Evolutionary conservation across 2,888 invertebrate species (phyloP).

Genomic region (Meganola albula): DNA sequence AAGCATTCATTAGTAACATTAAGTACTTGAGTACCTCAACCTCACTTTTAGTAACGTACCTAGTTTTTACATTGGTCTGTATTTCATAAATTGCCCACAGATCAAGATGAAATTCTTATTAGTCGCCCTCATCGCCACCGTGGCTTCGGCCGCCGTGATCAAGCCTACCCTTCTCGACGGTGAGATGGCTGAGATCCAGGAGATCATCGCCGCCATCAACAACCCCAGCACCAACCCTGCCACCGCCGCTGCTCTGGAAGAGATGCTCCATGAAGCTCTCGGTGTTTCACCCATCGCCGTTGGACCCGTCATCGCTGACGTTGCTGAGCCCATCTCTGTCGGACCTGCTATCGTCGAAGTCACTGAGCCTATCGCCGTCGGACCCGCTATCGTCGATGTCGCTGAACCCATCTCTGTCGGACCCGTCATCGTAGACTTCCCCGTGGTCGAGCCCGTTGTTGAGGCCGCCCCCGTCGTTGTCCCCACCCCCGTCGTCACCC

Average conservation of each 20-base stretch:
- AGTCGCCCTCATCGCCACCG: conserved; percentile 47
- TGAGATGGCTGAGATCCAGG: conserved; percentile 32
- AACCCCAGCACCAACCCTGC: conserved; percentile 49
- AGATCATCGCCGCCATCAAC: conserved; percentile 47
- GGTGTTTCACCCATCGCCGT: conserved; percentile 13
- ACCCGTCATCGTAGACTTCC: conserved; percentile 28
- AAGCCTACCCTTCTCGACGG: conserved; percentile 22
- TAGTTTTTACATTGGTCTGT: background rate
- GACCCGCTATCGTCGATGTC: conserved; percentile 17
- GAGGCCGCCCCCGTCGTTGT: conserved; percentile 12
- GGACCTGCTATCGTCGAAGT: conserved; percentile 19
- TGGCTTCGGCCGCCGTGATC: conserved; percentile 40
- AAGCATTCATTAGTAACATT: background rate
- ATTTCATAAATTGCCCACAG: conserved; percentile 18
- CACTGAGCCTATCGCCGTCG: conserved; percentile 17
- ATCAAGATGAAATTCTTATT: conserved; percentile 53
- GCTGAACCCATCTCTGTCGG: conserved; percentile 22
- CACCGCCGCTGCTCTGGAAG: conserved; percentile 36
- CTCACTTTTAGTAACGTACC: no score
- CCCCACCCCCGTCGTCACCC: conserved; percentile 8
- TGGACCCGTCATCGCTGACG: conserved; percentile 19
- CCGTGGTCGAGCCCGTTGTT: conserved; percentile 18
- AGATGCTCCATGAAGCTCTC: conserved; percentile 19
- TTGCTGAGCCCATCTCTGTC: conserved; percentile 16
- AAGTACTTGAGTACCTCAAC: no score